Evolutionary conservation across 2,113 vertebrate genomes (phyloP).

Genomic region (Zapornia atra): DNA sequence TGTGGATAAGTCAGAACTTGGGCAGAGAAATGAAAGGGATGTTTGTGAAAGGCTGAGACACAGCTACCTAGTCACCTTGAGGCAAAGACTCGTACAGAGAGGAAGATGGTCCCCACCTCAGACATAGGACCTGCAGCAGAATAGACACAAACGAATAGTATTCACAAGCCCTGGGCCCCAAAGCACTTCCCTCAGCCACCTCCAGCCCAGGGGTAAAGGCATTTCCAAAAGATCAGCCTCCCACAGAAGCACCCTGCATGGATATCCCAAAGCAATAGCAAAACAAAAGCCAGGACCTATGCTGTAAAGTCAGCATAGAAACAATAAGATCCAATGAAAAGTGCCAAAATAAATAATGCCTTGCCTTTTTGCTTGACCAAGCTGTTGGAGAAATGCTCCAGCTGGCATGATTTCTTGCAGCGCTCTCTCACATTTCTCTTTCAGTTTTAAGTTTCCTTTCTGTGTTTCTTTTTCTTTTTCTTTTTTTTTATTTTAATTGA

Average conservation of each 20-base stretch:
- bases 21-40: neutral
- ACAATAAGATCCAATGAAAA: neutral
- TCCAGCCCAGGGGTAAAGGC: neutral
- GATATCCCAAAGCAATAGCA: neutral
- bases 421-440: neutral
- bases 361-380: neutral
- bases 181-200: neutral
- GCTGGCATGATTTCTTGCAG: neutral
- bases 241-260: neutral
- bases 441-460: neutral
- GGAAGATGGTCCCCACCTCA: neutral
- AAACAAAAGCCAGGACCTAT: neutral
- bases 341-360: neutral
- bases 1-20: neutral
- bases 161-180: neutral
- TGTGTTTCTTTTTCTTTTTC: neutral
- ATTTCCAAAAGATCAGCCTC: neutral
- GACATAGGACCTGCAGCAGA: neutral
- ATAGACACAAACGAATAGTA: accelerated
- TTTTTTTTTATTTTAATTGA: neutral
- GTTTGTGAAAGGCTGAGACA: neutral
- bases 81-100: neutral
- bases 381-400: neutral
- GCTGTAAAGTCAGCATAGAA: neutral
- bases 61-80: neutral